Base-by-base conservation (phyloP, 2,113 vertebrate genomes). In the Leucoraja erinaceus region DNA sequence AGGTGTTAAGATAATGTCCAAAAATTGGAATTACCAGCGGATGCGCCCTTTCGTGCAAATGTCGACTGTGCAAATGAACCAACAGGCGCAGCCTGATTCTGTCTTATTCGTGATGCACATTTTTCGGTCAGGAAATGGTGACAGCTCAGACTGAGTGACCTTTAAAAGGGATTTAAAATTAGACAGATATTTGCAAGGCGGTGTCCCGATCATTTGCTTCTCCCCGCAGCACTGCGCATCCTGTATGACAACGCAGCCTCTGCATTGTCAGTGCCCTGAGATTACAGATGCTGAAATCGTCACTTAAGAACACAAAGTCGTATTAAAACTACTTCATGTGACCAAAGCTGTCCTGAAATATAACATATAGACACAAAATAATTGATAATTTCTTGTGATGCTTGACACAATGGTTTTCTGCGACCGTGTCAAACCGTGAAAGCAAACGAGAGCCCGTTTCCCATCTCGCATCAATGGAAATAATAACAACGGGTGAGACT, bases 161-260 rank as follows among this genome's bases (percentile, higher is more conserved):
- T 90, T 70, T 90, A 90, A 90, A 90, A 33, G 47, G 16, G 63
- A 91, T 72, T 33, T 91, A 91, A 91, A 91, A 72, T 91, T 91
- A 91, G 88, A 91, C 66, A 72, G 88, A 20, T 54, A 38, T 90
- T 90, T 68, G 63, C 61, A 90, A 90, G 68, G 31, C 22, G 3
- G 31, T 47, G 33, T 72, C 66, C 66, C 38, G 47, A 54, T 91
- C 68, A 22, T 91, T 38, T 12, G 90, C 90, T 72, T 38, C 22
- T 54, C 66, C 54, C 18, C 20, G 18, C 31, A 38, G 16, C 38
- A 18, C 33, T 31, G 59, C 31, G 84, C 59, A 33, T 9, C 66
- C 86, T 9, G 22, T 33, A 33, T 91, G 38, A 72, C 66, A 91
- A 28, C 25, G 66, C 33, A 47, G 33, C 18, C 59, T 72, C 70